phyloP scores from a whole-genome alignment of 2,797 vertebrate genomes.

The Syndactyla subalaris region DNA sequence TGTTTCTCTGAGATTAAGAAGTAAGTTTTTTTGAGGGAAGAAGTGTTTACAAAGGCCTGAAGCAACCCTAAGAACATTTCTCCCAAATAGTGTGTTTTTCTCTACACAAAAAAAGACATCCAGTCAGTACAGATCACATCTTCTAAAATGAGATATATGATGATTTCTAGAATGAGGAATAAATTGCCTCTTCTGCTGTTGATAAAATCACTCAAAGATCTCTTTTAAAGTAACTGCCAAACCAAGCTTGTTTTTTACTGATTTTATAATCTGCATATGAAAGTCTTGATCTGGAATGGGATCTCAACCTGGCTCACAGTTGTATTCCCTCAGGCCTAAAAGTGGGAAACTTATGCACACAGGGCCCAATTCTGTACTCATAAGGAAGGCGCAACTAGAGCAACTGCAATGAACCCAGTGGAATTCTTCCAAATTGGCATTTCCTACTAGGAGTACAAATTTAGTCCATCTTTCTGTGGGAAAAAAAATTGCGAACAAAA shows the following conservation, averaged over 20 bases:
- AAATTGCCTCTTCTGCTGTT: not conserved
- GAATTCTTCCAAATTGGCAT: not conserved
- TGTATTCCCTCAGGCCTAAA: not conserved
- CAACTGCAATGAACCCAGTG: not conserved
- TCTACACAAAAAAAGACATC: not conserved
- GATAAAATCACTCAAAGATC: constrained; percentile 20
- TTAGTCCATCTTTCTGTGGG: not conserved
- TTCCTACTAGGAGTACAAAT: not conserved
- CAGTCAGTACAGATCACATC: not conserved
- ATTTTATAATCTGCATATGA: constrained; percentile 13
- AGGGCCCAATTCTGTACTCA: not conserved
- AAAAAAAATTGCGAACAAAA: not conserved
- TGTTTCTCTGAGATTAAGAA: not conserved
- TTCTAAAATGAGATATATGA: not conserved
- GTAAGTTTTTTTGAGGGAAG: not conserved
- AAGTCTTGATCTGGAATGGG: not conserved
- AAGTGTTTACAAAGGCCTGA: not conserved
- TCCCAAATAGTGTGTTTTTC: not conserved
- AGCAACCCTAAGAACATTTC: not conserved
- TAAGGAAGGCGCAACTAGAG: not conserved
- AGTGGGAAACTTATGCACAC: not conserved
- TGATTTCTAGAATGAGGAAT: not conserved
- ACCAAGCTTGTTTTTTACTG: not conserved
- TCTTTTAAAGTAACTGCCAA: constrained; percentile 42
- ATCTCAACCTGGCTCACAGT: not conserved